A percentile compares a stretch with the other conserved stretches of the same genome.
Conservation (phyloP, 2,888 invertebrate genomes). For the Nomada ferruginata region DNA sequence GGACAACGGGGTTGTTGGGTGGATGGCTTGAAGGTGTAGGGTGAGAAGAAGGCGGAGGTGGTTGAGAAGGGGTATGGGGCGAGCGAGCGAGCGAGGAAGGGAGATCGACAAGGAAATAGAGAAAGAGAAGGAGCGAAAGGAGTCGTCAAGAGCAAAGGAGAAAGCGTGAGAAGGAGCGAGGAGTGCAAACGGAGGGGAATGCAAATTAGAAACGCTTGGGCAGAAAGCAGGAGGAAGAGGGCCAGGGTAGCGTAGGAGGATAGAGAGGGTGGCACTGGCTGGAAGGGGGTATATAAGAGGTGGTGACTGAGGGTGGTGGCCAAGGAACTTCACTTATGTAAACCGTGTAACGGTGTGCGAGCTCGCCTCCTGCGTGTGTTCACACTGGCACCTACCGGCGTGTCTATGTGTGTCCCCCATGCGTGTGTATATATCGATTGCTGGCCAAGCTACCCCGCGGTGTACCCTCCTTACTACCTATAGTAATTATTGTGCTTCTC, state of each 20-base stretch:
- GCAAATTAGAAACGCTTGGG: conserved; percentile 84
- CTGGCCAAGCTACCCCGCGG: conserved; percentile 79
- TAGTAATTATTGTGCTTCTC: conserved; percentile 81
- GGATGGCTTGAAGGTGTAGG: conserved; percentile 69
- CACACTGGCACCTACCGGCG: conserved; percentile 44
- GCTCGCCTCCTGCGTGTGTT: conserved; percentile 68
- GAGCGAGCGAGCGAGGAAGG: conserved; percentile 33
- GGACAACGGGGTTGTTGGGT: conserved; percentile 78
- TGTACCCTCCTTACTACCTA: conserved; percentile 74
- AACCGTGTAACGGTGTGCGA: conserved; percentile 75
- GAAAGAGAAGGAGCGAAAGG: conserved; percentile 29
- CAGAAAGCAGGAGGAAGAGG: conserved; percentile 77
- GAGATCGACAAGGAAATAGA: conserved; percentile 48
- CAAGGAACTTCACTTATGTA: conserved; percentile 83
- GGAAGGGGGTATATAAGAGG: conserved; percentile 73
- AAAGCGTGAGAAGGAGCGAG: conserved; percentile 63
- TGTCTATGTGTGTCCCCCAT: conserved; percentile 58
- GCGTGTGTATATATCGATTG: conserved; percentile 83
- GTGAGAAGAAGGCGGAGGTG: conserved; percentile 70
- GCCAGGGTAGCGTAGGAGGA: conserved; percentile 61
- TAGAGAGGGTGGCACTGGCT: conserved; percentile 61
- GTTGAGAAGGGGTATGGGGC: conserved; percentile 53
- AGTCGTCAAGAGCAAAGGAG: conserved; percentile 54
- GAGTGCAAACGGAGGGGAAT: conserved; percentile 83
- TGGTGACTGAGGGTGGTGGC: conserved; percentile 77